Conservation (phyloP, 2,888 invertebrate species). For the Drosophila melanocephala region DNA sequence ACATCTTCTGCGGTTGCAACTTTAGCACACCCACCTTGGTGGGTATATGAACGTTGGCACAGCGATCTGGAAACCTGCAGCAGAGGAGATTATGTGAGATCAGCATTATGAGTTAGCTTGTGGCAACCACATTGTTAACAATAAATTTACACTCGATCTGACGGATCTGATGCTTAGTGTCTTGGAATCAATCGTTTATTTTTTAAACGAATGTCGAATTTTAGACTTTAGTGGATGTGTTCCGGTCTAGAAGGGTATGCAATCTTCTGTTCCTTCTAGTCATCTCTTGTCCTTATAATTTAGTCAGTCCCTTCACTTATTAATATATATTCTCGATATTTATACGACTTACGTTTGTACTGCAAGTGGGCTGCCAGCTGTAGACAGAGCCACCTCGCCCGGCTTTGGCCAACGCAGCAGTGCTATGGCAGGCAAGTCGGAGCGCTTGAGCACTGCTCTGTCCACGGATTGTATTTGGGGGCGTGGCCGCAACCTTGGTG, state of each 20-base stretch:
- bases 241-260: no score
- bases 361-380: slow-evolving; percentile 84
- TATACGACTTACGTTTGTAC: slow-evolving; percentile 77
- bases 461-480: slow-evolving; percentile 14
- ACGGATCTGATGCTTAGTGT: background rate
- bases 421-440: slow-evolving; percentile 71
- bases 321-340: background rate
- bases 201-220: no score
- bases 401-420: slow-evolving; percentile 84
- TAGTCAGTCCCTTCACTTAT: background rate
- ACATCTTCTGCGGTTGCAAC: slow-evolving; percentile 78
- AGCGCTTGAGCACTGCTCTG: background rate
- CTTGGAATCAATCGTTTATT: no score
- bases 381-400: slow-evolving; percentile 84
- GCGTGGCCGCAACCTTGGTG: background rate
- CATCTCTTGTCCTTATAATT: no score
- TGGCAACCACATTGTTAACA: background rate
- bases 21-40: slow-evolving; percentile 82
- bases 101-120: background rate
- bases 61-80: slow-evolving; percentile 72
- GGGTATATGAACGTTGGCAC: slow-evolving; percentile 83
- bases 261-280: no score
- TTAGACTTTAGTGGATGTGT: no score
- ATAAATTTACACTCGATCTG: background rate
- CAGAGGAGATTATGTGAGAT: background rate